A percentile compares a stretch with the other conserved stretches of the same genome.
These are phyloP conservation scores for Ceyx erithaca DNA, from an alignment of 2,797 vertebrate genomes.

Conservation along the genomic window DNA sequence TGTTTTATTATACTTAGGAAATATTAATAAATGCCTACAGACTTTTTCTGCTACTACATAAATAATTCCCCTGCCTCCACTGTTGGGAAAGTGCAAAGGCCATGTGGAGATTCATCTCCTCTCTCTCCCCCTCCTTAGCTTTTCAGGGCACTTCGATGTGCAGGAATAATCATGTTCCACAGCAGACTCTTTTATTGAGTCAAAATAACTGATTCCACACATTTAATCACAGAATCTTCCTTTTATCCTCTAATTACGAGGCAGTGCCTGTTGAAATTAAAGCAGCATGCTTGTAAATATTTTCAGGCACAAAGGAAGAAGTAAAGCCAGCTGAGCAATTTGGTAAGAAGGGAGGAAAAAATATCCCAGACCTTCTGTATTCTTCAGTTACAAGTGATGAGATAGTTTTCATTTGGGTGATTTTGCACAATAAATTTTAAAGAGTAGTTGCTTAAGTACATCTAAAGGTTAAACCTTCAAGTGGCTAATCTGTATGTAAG, in stretches of 20 bases:
- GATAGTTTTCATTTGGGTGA: constrained; percentile 69
- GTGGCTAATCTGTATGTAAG: constrained; percentile 73
- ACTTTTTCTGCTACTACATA: constrained; percentile 22
- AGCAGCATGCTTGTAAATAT: constrained; percentile 41
- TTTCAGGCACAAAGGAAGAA: constrained; percentile 44
- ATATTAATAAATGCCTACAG: constrained; percentile 17
- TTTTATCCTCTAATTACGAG: constrained; percentile 64
- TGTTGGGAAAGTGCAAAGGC: background rate
- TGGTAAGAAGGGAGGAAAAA: constrained; percentile 23
- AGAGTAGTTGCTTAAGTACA: constrained; percentile 64
- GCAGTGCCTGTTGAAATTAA: constrained; percentile 6
- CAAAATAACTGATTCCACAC: constrained; percentile 40
- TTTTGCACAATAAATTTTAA: constrained; percentile 65
- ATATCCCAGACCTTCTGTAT: constrained; percentile 8
- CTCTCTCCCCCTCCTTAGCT: background rate
- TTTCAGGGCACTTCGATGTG: background rate
- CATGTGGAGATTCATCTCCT: background rate
- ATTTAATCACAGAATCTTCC: background rate
- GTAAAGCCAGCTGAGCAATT: constrained; percentile 46
- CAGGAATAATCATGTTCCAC: constrained; percentile 22
- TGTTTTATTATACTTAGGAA: constrained; percentile 14
- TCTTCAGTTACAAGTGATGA: constrained; percentile 47
- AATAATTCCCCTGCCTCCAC: background rate
- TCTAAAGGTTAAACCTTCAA: constrained; percentile 77
- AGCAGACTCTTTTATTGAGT: constrained; percentile 3